These are phyloP conservation scores for Brachypodius melanocephalos DNA, from an alignment of 2,113 vertebrate genomes.

Conservation along the genomic window DNA sequence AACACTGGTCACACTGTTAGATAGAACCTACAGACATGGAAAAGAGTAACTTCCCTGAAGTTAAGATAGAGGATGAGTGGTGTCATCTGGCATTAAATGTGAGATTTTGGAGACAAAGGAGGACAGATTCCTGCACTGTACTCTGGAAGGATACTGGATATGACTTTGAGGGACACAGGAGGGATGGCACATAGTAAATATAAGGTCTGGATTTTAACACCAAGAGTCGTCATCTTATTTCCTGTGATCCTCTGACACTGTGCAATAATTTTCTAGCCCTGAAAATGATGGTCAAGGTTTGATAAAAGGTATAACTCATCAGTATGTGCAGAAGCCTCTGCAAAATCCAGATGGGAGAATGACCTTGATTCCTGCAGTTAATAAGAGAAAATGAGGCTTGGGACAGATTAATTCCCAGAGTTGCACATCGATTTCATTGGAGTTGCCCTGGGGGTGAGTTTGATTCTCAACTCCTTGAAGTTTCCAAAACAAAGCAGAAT, in stretches of 20 bases:
- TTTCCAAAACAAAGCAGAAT: not conserved
- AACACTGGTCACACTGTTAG: not conserved
- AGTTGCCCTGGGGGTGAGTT: not conserved
- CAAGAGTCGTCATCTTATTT: not conserved
- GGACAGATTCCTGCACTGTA: not conserved
- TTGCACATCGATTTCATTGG: not conserved
- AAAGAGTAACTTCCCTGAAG: not conserved
- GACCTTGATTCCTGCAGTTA: constrained; percentile 37
- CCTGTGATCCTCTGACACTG: not conserved
- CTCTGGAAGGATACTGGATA: not conserved
- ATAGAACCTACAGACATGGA: not conserved
- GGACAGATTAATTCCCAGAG: constrained; percentile 30
- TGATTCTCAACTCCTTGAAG: not conserved
- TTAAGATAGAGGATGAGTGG: not conserved
- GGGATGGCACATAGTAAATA: not conserved
- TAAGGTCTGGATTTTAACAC: not conserved
- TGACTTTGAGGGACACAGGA: not conserved
- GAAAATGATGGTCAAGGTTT: constrained; percentile 1
- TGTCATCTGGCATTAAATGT: not conserved
- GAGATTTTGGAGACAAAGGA: not conserved
- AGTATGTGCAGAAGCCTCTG: constrained; percentile 21
- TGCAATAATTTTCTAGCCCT: not conserved
- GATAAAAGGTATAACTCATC: constrained; percentile 34
- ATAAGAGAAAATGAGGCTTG: constrained; percentile 48
- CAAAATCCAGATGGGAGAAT: constrained; percentile 52